Conservation (phyloP, 2,888 invertebrate genomes). For the Dryobota labecula region DNA sequence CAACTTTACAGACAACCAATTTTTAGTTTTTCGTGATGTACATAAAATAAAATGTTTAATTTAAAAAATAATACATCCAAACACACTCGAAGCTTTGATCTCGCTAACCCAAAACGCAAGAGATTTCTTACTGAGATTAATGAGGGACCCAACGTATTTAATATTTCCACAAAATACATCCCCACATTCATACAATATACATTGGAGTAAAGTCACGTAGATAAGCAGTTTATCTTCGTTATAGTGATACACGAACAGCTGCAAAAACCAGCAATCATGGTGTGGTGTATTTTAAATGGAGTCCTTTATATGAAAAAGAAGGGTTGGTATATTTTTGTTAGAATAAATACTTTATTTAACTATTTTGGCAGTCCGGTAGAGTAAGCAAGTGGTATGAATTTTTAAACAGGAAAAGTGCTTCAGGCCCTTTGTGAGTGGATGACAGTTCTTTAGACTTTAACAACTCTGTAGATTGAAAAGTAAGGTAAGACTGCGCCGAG, state of each 20-base stretch:
- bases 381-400: slow-evolving; percentile 27
- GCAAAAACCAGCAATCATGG: slow-evolving; percentile 41
- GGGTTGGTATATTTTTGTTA: neutral
- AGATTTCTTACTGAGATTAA: slow-evolving; percentile 34
- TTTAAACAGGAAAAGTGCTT: slow-evolving; percentile 22
- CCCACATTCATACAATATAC: slow-evolving; percentile 42
- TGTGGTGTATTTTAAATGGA: slow-evolving; percentile 24
- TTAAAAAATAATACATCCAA: too few relatives aligned
- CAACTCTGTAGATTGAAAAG: slow-evolving; percentile 20
- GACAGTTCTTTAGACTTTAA: slow-evolving; percentile 6
- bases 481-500: too few relatives aligned
- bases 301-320: slow-evolving; percentile 19
- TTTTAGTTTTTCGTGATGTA: too few relatives aligned
- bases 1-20: too few relatives aligned
- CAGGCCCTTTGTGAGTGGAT: neutral
- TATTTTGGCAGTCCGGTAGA: neutral
- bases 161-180: slow-evolving; percentile 47
- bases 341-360: too few relatives aligned
- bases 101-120: slow-evolving; percentile 7
- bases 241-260: slow-evolving; percentile 36
- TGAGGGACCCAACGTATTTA: slow-evolving; percentile 30
- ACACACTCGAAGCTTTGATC: neutral
- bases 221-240: slow-evolving; percentile 50
- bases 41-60: too few relatives aligned
- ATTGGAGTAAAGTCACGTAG: slow-evolving; percentile 47